phyloP scores from a whole-genome alignment of 2,113 vertebrate genomes.

The Turnix velox region DNA sequence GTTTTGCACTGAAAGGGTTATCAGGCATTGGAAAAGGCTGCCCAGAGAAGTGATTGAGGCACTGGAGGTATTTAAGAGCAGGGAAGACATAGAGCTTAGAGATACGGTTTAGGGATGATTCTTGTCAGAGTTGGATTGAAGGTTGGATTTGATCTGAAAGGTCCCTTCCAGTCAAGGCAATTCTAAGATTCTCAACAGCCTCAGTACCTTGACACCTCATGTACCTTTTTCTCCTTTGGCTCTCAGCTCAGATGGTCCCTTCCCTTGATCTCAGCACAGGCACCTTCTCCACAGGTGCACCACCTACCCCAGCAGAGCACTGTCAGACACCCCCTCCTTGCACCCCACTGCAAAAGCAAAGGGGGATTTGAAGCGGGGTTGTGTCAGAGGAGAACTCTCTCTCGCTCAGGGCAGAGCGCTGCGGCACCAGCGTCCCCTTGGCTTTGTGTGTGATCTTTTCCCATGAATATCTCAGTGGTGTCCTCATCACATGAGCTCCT shows the following conservation, averaged over 20 bases:
- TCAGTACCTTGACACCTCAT: neutral
- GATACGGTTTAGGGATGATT: too few relatives aligned
- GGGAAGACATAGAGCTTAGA: too few relatives aligned
- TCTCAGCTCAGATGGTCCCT: neutral
- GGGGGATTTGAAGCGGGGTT: neutral
- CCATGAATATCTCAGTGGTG: constrained; percentile 25
- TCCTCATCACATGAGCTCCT: neutral
- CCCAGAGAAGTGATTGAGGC: too few relatives aligned
- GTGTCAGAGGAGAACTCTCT: neutral
- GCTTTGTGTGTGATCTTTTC: constrained; percentile 10
- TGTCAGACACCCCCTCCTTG: neutral
- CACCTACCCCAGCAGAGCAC: neutral
- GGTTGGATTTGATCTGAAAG: too few relatives aligned
- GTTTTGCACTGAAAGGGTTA: too few relatives aligned
- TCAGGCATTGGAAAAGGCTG: too few relatives aligned
- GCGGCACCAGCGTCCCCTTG: neutral
- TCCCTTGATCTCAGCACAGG: neutral
- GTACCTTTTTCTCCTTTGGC: neutral
- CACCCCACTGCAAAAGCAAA: neutral
- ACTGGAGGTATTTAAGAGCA: too few relatives aligned
- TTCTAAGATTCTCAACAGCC: too few relatives aligned
- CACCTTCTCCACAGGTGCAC: neutral
- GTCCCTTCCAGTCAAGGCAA: too few relatives aligned
- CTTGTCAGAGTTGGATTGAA: too few relatives aligned
- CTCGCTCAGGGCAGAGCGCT: neutral